Conservation (phyloP, 2,113 vertebrate genomes). For the Petrocephalus zakoni region DNA sequence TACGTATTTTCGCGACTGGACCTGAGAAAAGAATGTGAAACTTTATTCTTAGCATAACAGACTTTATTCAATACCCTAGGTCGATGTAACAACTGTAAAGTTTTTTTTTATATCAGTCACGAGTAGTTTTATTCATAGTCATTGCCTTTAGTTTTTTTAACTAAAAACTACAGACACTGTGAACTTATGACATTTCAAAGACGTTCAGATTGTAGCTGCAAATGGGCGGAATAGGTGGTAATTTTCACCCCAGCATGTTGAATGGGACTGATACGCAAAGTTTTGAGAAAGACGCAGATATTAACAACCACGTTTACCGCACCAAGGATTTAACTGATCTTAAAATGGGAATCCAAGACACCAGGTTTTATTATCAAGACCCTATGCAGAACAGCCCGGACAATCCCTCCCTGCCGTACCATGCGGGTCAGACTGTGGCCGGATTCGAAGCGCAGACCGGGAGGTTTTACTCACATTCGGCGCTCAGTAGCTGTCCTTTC, state of each 20-base stretch:
- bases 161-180: neutral
- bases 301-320: slow-evolving; percentile 54
- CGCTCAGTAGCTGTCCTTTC: slow-evolving; percentile 58
- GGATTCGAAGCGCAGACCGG: slow-evolving; percentile 54
- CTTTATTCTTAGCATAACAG: neutral
- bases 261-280: slow-evolving; percentile 70
- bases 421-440: slow-evolving; percentile 51
- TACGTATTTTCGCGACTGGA: neutral
- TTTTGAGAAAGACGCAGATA: slow-evolving; percentile 65
- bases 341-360: slow-evolving; percentile 68
- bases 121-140: neutral
- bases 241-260: slow-evolving; percentile 76
- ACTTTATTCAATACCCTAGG: neutral
- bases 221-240: slow-evolving; percentile 78
- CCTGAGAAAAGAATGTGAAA: slow-evolving; percentile 6
- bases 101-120: neutral
- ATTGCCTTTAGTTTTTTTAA: neutral
- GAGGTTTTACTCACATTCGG: slow-evolving; percentile 61
- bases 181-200: slow-evolving; percentile 58
- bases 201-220: slow-evolving; percentile 53
- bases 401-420: slow-evolving; percentile 54
- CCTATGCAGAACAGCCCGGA: slow-evolving; percentile 52
- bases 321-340: slow-evolving; percentile 61
- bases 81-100: neutral
- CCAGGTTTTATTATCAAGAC: slow-evolving; percentile 63